Evolutionary conservation across 1,140 invertebrate species (phyloP), one percentile per base, ranked within the genome.

Genomic region (Drosophila mayri): DNA sequence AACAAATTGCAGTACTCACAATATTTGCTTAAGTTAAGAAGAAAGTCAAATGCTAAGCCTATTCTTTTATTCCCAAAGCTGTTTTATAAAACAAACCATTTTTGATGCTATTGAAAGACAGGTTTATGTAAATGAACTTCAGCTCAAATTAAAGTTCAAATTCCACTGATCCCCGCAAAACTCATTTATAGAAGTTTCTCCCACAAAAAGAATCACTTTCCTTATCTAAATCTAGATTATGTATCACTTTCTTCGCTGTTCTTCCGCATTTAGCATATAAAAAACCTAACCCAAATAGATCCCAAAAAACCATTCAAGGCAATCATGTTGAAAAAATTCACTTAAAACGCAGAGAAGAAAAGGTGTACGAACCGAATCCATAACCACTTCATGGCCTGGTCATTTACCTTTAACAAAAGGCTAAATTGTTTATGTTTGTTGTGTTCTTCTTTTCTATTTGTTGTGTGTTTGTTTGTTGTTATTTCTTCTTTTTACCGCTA

Each of bases 371-470:
- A 76, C 49, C 41, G 54, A 58, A 78, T 49, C 65, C 60, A 59
- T 74, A 50, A 47, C 32, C 71, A 44, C 50, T 55, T 49, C 49
- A 63, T 60, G 25, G 28, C 46, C 47, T 85, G 82, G 82, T 86
- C 82, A 57, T 86, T 86, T 86, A 86, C 82, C 76, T 65, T 37
- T 20, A 41, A 76, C 79, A 87, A 82, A 62, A 78, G 66, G 18
- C 55, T 80, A 81, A 87, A 87, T 88, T 88, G 76, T 88, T 87
- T 84, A 77, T 75, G 72, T 84, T 83, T 84, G 80, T 76, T 83
- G 73, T 70, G 35, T 32, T 47, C 20, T 40, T 32, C 32, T 50
- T 50, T 28, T 35, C 25, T 4, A 11, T 40, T 18, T 54, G 32
- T 55, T 43, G 11, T 43, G 11, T 41, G 38, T 46, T 70, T 44